These are phyloP conservation scores for Cladopsammia gracilis DNA, from an alignment of 64 coral and sea anemone genomes.

Conservation along the genomic window DNA sequence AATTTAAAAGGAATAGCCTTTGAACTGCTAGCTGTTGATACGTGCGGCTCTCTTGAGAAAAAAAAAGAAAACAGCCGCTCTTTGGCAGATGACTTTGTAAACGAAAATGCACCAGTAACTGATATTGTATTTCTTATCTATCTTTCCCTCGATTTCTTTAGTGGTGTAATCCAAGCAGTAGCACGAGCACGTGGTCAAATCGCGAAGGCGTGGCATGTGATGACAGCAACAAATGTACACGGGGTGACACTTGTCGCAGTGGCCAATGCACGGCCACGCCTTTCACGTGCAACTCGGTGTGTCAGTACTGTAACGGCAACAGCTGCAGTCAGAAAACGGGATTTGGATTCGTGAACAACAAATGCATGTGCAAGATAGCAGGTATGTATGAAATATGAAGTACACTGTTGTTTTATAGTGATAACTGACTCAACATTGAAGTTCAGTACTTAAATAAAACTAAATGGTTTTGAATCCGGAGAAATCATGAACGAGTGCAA, in stretches of 20 bases:
- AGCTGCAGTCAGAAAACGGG: conserved; percentile 83
- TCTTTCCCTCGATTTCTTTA: neutral
- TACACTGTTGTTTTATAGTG: too few species aligned
- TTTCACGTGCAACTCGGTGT: conserved; percentile 83
- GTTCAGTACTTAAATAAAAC: too few species aligned
- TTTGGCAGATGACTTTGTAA: neutral
- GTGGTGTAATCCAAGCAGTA: conserved; percentile 81
- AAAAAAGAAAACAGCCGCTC: too few species aligned
- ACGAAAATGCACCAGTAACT: too few species aligned
- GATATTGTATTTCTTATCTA: neutral
- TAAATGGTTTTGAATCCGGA: too few species aligned
- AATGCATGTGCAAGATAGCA: conserved; percentile 92
- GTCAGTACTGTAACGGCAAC: conserved; percentile 87
- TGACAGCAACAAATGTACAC: conserved; percentile 79
- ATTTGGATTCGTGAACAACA: conserved; percentile 73
- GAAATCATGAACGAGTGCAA: too few species aligned
- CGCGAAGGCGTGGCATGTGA: conserved; percentile 69
- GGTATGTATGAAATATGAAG: conserved; percentile 37
- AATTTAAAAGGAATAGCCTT: too few species aligned
- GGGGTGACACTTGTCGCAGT: conserved; percentile 67
- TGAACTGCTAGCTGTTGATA: too few species aligned
- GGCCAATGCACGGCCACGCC: conserved; percentile 81
- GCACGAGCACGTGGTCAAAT: conserved; percentile 59
- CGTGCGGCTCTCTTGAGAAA: too few species aligned
- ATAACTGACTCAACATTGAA: too few species aligned